These are phyloP conservation scores for Hycleus cichorii DNA, from an alignment of 1,140 invertebrate genomes.

Conservation along the genomic window DNA sequence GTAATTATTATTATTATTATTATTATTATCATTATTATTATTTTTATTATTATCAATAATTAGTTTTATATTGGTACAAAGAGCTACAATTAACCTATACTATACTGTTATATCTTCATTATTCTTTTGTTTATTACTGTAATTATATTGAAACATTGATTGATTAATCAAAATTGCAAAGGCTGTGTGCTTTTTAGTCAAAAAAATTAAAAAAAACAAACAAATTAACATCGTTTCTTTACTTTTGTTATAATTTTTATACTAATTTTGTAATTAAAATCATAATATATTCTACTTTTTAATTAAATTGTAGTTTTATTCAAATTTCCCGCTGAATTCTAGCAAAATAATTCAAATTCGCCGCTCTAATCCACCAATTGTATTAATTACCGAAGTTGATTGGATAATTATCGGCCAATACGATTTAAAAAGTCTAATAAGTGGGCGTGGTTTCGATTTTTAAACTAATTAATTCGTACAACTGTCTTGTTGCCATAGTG, in stretches of 20 bases:
- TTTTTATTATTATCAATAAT: background rate
- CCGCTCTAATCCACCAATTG: too few relatives aligned
- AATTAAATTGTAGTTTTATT: background rate
- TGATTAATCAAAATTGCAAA: constrained; percentile 14
- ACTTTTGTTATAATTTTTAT: constrained; percentile 21
- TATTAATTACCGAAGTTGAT: too few relatives aligned
- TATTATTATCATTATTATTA: background rate
- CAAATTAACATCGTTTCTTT: constrained; percentile 1
- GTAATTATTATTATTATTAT: background rate
- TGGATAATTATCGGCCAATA: too few relatives aligned
- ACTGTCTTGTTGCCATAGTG: too few relatives aligned
- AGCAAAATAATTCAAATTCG: too few relatives aligned
- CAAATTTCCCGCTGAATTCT: background rate
- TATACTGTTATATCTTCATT: background rate
- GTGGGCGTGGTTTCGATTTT: too few relatives aligned
- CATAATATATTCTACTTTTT: constrained; percentile 12
- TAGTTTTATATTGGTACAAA: background rate
- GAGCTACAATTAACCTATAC: background rate
- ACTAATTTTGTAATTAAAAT: background rate
- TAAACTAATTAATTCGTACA: too few relatives aligned
- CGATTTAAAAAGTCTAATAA: too few relatives aligned
- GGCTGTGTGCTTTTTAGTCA: constrained; percentile 23
- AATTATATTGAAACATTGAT: background rate
- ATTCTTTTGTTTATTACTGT: background rate
- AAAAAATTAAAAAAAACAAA: background rate